Evolutionary conservation across 2,113 vertebrate genomes (phyloP).

Genomic region (Psittacus erithacus): DNA sequence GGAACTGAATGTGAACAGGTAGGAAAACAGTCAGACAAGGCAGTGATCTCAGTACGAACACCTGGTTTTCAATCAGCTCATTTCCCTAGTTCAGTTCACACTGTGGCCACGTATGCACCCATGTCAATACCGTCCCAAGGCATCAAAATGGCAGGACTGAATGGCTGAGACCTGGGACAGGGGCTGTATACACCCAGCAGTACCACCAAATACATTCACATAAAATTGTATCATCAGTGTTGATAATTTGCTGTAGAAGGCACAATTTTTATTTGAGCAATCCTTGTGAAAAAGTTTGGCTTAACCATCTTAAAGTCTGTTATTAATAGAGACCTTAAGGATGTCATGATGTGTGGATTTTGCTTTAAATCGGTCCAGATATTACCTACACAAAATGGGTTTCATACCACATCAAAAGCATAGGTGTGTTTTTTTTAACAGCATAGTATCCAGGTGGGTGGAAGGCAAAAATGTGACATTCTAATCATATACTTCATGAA

Average conservation of each 20-base stretch:
- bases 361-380: not conserved
- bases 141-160: not conserved
- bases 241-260: not conserved
- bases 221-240: not conserved
- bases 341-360: not conserved
- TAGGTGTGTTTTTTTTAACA: not conserved
- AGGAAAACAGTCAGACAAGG: not conserved
- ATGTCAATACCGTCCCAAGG: not conserved
- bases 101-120: not conserved
- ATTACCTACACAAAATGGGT: not conserved
- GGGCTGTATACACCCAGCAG: fast-evolving
- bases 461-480: constrained; percentile 19
- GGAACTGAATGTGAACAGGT: not conserved
- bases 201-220: not conserved
- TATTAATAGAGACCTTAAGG: not conserved
- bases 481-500: constrained; percentile 18
- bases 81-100: not conserved
- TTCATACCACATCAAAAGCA: not conserved
- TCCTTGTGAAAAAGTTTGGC: not conserved
- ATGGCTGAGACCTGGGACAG: not conserved
- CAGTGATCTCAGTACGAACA: not conserved
- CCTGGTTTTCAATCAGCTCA: not conserved
- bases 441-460: not conserved
- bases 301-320: not conserved
- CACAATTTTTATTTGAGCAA: not conserved